Base-by-base conservation (phyloP, 2,113 vertebrate genomes). In the Struthidea cinerea region DNA sequence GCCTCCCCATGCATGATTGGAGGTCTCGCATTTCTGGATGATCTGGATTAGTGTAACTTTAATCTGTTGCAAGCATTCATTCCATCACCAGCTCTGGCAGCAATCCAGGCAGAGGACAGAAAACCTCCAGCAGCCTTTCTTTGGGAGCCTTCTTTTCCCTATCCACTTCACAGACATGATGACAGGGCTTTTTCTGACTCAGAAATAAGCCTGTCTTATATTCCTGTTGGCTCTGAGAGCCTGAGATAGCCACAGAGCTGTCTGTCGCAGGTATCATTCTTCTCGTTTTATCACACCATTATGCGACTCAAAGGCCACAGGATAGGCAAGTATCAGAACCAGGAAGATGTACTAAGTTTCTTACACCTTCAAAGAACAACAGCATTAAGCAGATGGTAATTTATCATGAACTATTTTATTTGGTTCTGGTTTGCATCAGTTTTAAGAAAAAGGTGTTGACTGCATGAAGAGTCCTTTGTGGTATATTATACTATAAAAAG, bases 31-130 rank as follows among this genome's bases (percentile, higher is more conserved):
- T 95, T 89, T 81, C 95, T 92, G 96, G 88, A 97, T 95, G 57
- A 97, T 96, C 94, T 95, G 95, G 91, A 96, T 96, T 93, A 96
- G 80, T 13, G 27, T 74, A 77, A 93, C 52, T 93, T 94, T 84
- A 94, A 94, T 97, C 95, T 95, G 76, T 78, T 32, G 11, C 83
- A 90, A 90, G 52, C 3, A 7, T 52, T 93, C 86, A 67, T 77
- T 93, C 83, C 55, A 93, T 61, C 85, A 84, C 50, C 80, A 89
- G 55, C 52, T 74, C 89, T 94, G 94, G 93, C 94, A 94, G 69
- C 47, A 78, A 32, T 94, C 96, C 96, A 97, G 71, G 56, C 71
- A 89, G 68, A 86, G 47, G 86, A 88, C 83, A 84, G 64, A 67
- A 93, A 93, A 84, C 22, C 64, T 78, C 27, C 47, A 84, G 44